Conservation (phyloP, 2,113 vertebrate species). For the Anguilla rostrata region DNA sequence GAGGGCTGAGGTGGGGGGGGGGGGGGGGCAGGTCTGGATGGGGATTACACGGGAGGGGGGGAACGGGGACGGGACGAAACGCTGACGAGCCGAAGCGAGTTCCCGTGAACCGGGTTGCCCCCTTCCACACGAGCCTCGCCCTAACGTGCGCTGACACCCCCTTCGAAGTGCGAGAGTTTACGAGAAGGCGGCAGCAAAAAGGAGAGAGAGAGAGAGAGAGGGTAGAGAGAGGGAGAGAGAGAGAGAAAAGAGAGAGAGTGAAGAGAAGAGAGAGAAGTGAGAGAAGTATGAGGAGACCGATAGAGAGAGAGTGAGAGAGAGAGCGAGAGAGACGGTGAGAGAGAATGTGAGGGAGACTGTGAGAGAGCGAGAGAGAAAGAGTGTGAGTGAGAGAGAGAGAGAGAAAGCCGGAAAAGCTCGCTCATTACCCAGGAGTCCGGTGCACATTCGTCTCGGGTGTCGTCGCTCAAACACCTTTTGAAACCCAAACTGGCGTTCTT, state of each 20-base stretch:
- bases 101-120: background rate
- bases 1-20: background rate
- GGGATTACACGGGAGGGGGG: background rate
- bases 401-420: background rate
- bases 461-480: background rate
- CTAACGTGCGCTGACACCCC: background rate
- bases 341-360: too few relatives aligned
- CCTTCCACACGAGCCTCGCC: background rate
- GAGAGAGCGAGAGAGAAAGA: too few relatives aligned
- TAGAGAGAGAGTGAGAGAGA: too few relatives aligned
- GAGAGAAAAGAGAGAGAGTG: too few relatives aligned
- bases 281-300: too few relatives aligned
- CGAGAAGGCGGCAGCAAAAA: too few relatives aligned
- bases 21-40: background rate
- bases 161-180: too few relatives aligned
- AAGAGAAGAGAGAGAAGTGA: too few relatives aligned
- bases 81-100: background rate
- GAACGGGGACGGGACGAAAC: background rate
- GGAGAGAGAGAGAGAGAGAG: too few relatives aligned
- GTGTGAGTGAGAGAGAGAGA: background rate
- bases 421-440: background rate
- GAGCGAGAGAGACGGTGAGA: too few relatives aligned
- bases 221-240: too few relatives aligned
- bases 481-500: background rate
- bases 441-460: background rate